Conservation (phyloP, 2,113 vertebrate species). For the Lepus europaeus region DNA sequence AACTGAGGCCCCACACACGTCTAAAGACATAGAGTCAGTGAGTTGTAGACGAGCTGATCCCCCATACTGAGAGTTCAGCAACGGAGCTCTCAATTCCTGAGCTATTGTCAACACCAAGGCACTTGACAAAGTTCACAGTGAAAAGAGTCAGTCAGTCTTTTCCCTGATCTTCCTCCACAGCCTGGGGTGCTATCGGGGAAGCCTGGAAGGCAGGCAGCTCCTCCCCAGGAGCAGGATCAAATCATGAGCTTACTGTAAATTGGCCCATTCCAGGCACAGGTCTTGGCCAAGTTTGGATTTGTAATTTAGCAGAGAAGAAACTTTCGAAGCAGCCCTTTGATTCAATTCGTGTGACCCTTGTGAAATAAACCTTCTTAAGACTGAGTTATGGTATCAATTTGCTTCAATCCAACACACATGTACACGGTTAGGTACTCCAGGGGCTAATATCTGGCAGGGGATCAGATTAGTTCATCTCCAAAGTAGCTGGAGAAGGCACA, state of each 20-base stretch:
- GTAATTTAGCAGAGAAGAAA: constrained; percentile 77
- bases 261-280: constrained; percentile 35
- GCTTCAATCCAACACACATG: constrained; percentile 75
- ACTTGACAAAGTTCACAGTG: not conserved
- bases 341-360: constrained; percentile 79
- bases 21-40: not conserved
- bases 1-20: not conserved
- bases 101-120: not conserved
- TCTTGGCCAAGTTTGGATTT: constrained; percentile 76
- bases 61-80: not conserved
- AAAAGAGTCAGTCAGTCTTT: not conserved
- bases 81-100: not conserved
- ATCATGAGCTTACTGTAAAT: constrained; percentile 47
- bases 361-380: constrained; percentile 82
- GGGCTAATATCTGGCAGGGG: constrained; percentile 71
- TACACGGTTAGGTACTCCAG: constrained; percentile 59
- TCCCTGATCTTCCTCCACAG: not conserved
- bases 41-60: not conserved
- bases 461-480: constrained; percentile 76
- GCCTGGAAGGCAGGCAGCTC: not conserved
- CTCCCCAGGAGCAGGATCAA: not conserved
- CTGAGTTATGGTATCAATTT: constrained; percentile 79
- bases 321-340: constrained; percentile 75
- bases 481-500: constrained; percentile 61
- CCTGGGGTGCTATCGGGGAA: not conserved